These are phyloP conservation scores for Procapra przewalskii DNA, from an alignment of 2,113 vertebrate genomes.

Conservation along the genomic window DNA sequence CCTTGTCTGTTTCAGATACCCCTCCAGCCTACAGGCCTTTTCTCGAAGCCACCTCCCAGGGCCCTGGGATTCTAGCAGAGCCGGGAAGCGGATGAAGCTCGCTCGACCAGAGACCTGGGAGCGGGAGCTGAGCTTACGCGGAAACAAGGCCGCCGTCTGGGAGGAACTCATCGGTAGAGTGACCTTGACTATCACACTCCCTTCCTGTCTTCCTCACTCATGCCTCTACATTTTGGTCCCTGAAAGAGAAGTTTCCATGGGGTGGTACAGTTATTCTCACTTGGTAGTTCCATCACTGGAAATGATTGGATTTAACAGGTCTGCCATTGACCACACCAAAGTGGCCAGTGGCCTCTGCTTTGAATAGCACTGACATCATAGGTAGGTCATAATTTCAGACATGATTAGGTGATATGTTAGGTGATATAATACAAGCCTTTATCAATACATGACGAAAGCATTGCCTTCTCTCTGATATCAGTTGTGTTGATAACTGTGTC, in stretches of 20 bases:
- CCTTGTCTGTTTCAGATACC: conserved; percentile 82
- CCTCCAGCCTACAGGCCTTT: conserved; percentile 80
- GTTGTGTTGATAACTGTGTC: not conserved
- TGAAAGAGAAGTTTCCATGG: not conserved
- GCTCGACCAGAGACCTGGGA: conserved; percentile 87
- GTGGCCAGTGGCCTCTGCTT: not conserved
- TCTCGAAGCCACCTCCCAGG: conserved; percentile 85
- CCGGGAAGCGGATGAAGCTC: conserved; percentile 88
- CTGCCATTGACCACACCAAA: not conserved
- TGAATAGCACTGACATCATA: not conserved
- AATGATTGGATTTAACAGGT: not conserved
- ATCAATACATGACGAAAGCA: not conserved
- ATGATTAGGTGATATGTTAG: not conserved
- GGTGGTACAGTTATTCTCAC: not conserved
- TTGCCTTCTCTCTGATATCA: not conserved
- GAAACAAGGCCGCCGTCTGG: conserved; percentile 87
- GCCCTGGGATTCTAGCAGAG: conserved; percentile 83
- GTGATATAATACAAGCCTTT: not conserved
- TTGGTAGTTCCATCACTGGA: not conserved
- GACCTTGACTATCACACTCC: not conserved
- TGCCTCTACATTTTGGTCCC: not conserved
- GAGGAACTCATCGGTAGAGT: conserved; percentile 87
- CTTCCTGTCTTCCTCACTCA: not conserved
- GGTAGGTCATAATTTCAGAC: not conserved
- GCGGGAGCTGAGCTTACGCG: conserved; percentile 81